Base-by-base conservation (phyloP, 2,113 vertebrate species). In the Pleuronectes platessa region DNA sequence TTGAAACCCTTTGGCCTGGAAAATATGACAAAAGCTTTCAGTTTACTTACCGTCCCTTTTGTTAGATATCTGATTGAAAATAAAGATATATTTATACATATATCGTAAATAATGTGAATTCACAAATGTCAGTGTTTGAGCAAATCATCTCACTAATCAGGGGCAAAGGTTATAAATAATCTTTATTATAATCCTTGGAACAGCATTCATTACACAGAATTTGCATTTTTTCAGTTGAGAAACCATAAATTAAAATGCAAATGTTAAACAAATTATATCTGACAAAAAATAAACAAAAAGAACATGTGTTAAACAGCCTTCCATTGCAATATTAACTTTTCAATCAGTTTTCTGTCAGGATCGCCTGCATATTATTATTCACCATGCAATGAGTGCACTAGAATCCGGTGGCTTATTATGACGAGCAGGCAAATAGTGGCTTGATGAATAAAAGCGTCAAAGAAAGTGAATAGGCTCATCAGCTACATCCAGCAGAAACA, bases 101-200 rank as follows among this genome's bases (percentile, higher is more conserved):
- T 24, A 2, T 24, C 24, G 26, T 3, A 26, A 58, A 40, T 3
- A 58, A 18, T 2, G 17, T 66, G 3, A 71, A 1, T 2, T 37
- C 9, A 8, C 35, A 2, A 37, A 2, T 37, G 35, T 37, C 9
- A 37, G 35, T 23, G 49, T 73, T 72, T 23, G 0, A 68, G 51
- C 18, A 73, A 83, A 82, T 81, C n/a, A 77, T 51, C 13, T 67
- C 55, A 81, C 51, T 20, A 51, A 17, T 15, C 35, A 40, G 64
- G 40, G 68, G 59, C 42, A 86, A 91, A 92, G 81, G 89, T 92
- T 93, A 93, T 94, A 94, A 94, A 94, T 92, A 56, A 87, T 87
- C 89, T 94, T 95, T 95, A 95, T 94, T 95, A 85, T 93, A 92
- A 92, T 93, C 85, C 86, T 93, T 88, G 83, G 72, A 93, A 92